Conservation (phyloP, 2,888 invertebrate genomes). For the Taenaris catops region DNA sequence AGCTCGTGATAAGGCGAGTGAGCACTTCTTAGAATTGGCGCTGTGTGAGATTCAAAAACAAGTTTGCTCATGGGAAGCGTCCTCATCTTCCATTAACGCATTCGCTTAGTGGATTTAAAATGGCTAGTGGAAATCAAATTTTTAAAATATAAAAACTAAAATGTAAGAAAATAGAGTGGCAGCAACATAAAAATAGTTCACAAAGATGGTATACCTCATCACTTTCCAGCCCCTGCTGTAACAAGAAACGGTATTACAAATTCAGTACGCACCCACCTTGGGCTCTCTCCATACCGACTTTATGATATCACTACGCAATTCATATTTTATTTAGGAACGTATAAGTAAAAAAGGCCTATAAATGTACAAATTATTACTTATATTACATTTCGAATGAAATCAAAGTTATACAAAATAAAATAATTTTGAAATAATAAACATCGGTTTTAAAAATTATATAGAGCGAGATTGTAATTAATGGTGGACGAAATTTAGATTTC, state of each 20-base stretch:
- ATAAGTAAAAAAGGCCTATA: slow-evolving; percentile 14
- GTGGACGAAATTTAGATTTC: slow-evolving; percentile 16
- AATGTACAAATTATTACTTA: too few relatives aligned
- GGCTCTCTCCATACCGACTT: slow-evolving; percentile 54
- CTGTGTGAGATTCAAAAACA: slow-evolving; percentile 55
- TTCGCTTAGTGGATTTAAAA: slow-evolving; percentile 68
- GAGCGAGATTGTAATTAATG: slow-evolving; percentile 16
- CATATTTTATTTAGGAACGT: slow-evolving; percentile 11
- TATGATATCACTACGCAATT: slow-evolving; percentile 26
- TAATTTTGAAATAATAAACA: slow-evolving; percentile 26
- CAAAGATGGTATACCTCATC: slow-evolving; percentile 89
- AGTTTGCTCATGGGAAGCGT: slow-evolving; percentile 73
- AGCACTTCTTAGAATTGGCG: slow-evolving; percentile 48
- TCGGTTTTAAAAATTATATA: slow-evolving; percentile 25
- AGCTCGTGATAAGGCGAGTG: slow-evolving; percentile 64
- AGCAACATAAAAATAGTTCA: slow-evolving; percentile 78
- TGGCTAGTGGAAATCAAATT: slow-evolving; percentile 73
- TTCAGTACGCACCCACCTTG: slow-evolving; percentile 80
- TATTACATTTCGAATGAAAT: slow-evolving; percentile 17
- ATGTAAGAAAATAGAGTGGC: slow-evolving; percentile 73
- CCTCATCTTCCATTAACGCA: slow-evolving; percentile 74
- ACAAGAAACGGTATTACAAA: slow-evolving; percentile 81
- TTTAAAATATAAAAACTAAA: slow-evolving; percentile 72
- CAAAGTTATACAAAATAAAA: slow-evolving; percentile 24
- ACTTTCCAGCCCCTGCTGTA: slow-evolving; percentile 96